These are phyloP conservation scores for Geotrypetes seraphini DNA, from an alignment of 2,797 vertebrate genomes.

Conservation along the genomic window DNA sequence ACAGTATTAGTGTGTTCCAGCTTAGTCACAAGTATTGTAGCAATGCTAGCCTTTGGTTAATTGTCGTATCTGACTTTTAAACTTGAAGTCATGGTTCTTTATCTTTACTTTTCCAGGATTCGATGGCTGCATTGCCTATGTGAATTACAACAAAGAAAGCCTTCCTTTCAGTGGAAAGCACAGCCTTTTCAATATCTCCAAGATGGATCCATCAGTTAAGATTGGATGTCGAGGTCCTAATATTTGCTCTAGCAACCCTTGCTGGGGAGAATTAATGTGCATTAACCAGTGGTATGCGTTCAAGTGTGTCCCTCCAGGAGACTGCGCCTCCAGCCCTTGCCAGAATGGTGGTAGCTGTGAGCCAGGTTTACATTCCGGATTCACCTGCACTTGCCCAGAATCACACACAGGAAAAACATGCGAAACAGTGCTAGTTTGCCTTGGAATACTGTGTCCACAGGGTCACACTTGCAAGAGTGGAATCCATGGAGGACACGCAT, in stretches of 20 bases:
- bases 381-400: conserved; percentile 80
- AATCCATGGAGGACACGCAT: conserved; percentile 61
- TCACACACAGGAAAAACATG: conserved; percentile 72
- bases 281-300: conserved; percentile 90
- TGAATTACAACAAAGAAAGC: conserved; percentile 76
- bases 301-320: conserved; percentile 78
- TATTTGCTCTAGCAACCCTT: conserved; percentile 83
- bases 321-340: conserved; percentile 81
- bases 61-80: background rate
- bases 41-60: background rate
- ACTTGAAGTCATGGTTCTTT: background rate
- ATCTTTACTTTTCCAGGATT: conserved; percentile 62
- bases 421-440: conserved; percentile 75
- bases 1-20: too few relatives aligned
- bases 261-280: conserved; percentile 84
- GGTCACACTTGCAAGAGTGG: conserved; percentile 66
- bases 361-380: conserved; percentile 54
- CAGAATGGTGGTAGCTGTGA: conserved; percentile 85
- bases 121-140: conserved; percentile 77
- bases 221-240: conserved; percentile 86
- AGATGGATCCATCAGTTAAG: conserved; percentile 68
- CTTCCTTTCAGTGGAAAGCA: conserved; percentile 84
- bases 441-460: conserved; percentile 69
- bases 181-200: conserved; percentile 65
- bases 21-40: too few relatives aligned